Conservation (phyloP, 2,797 vertebrate genomes). For the Siniperca undulata region DNA sequence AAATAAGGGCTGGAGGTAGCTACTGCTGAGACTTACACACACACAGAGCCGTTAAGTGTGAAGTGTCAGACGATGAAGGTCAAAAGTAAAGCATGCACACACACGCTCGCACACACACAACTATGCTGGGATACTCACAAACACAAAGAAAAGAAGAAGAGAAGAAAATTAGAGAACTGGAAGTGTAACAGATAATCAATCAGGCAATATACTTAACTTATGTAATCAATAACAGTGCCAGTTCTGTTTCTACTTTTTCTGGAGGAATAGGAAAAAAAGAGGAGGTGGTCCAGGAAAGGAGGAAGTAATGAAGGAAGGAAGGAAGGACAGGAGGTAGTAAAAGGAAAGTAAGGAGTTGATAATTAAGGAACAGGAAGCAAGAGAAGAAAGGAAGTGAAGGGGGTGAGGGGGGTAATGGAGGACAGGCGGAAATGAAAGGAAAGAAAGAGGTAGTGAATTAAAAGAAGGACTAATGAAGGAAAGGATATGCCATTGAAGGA, state of each 20-base stretch:
- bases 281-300: background rate
- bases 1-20: constrained; percentile 56
- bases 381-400: background rate
- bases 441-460: background rate
- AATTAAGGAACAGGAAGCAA: background rate
- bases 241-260: too few relatives aligned
- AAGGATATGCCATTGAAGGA: background rate
- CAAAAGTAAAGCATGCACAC: constrained; percentile 28
- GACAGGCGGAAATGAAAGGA: background rate
- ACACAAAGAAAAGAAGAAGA: background rate
- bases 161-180: background rate
- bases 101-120: constrained; percentile 42
- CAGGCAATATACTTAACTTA: background rate
- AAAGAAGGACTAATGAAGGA: background rate
- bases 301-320: background rate
- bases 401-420: background rate
- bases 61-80: too few relatives aligned
- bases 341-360: background rate
- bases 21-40: constrained; percentile 47
- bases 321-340: background rate
- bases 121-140: constrained; percentile 3
- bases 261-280: background rate
- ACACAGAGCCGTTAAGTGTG: constrained; percentile 6
- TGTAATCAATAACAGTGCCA: background rate
- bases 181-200: constrained; percentile 2